Percentiles rank a stretch among this genome's conserved stretches.
Conservation (phyloP, 2,888 invertebrate species). For the Pediacus dermestoides region DNA sequence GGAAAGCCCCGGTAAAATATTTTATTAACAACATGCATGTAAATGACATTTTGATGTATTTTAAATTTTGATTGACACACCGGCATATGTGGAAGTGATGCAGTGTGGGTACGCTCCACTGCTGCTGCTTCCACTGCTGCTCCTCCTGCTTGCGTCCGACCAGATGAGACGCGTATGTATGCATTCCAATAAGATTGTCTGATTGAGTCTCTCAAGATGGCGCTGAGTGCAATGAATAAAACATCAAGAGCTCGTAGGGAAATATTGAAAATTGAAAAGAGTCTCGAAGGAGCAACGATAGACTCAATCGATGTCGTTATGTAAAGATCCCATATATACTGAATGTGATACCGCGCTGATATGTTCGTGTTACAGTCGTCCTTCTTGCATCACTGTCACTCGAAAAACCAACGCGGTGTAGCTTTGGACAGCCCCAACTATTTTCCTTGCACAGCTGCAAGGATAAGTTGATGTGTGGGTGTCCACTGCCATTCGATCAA, state of each 20-base stretch:
- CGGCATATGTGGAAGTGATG: not conserved
- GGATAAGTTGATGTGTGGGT: not conserved
- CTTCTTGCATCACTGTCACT: constrained; percentile 20
- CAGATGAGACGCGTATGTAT: constrained; percentile 45
- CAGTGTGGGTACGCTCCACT: constrained; percentile 1
- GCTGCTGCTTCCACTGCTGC: constrained; percentile 5
- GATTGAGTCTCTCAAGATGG: constrained; percentile 52
- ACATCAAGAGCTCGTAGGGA: constrained; percentile 52
- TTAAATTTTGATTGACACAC: constrained; percentile 10
- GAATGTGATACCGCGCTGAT: constrained; percentile 38
- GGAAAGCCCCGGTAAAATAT: constrained; percentile 5
- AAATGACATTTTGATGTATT: constrained; percentile 10
- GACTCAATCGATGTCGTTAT: constrained; percentile 49
- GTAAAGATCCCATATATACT: constrained; percentile 42
- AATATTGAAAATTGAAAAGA: constrained; percentile 54
- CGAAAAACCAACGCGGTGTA: not conserved
- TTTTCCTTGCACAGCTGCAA: no score
- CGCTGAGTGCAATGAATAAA: constrained; percentile 53
- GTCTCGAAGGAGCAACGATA: constrained; percentile 47
- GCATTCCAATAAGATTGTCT: constrained; percentile 51
- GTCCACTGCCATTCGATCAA: not conserved
- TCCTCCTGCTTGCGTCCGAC: constrained; percentile 22
- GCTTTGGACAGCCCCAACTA: not conserved
- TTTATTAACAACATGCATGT: constrained; percentile 8
- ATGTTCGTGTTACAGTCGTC: constrained; percentile 24